phyloP scores from a whole-genome alignment of 2,113 vertebrate species.

The Paratilapia polleni region DNA sequence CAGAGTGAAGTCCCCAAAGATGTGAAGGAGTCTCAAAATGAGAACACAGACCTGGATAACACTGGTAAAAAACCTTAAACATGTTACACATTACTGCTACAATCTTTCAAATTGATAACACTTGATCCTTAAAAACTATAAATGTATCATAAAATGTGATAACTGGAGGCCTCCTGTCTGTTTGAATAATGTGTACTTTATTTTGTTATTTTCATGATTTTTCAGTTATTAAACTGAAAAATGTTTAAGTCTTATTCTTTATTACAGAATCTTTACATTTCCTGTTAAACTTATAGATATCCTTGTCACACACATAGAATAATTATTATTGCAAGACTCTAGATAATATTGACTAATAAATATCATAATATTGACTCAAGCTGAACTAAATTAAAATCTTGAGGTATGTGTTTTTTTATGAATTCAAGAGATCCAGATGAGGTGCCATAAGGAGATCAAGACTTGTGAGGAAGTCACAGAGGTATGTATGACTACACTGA shows the following conservation, averaged over 20 bases:
- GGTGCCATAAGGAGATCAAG: slow-evolving; percentile 33
- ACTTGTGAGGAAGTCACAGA: slow-evolving; percentile 44
- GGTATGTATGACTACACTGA: slow-evolving; percentile 12
- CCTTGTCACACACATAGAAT: neutral
- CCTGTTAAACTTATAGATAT: neutral
- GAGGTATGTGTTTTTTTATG: neutral
- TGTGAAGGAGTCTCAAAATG: slow-evolving; percentile 17
- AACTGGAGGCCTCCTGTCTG: neutral
- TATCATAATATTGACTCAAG: neutral
- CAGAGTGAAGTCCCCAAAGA: slow-evolving; percentile 55
- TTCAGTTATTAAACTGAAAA: neutral
- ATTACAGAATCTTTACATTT: neutral
- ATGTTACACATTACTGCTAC: neutral
- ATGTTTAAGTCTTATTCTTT: too few relatives aligned
- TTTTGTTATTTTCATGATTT: neutral
- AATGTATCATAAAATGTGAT: neutral
- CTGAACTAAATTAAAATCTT: neutral
- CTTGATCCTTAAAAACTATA: neutral
- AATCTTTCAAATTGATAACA: too few relatives aligned
- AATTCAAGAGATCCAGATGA: slow-evolving; percentile 56
- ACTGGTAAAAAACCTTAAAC: slow-evolving; percentile 32
- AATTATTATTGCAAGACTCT: neutral
- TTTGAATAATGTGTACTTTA: too few relatives aligned
- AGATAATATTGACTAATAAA: fast-evolving
- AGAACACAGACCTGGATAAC: slow-evolving; percentile 14